Conservation (phyloP, 2,888 invertebrate species). For the Liposcelis brunnea region DNA sequence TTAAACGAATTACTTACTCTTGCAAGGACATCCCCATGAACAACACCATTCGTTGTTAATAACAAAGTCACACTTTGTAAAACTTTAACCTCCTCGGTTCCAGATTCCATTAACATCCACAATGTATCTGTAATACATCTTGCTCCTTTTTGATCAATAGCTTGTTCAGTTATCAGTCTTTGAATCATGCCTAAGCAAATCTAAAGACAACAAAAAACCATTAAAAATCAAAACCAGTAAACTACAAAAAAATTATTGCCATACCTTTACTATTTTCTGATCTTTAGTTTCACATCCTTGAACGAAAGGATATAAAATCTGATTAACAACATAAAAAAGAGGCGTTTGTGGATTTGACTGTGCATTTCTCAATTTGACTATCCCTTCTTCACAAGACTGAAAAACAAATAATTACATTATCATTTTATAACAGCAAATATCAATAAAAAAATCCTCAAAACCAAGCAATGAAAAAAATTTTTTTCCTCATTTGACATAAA, state of each 20-base stretch:
- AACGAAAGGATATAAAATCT: conserved; percentile 88
- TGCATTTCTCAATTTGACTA: conserved; percentile 69
- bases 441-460: no score
- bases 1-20: conserved; percentile 41
- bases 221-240: background rate
- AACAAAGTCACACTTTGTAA: conserved; percentile 88
- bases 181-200: conserved; percentile 89
- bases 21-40: conserved; percentile 85
- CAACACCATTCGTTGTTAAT: conserved; percentile 86
- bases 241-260: conserved; percentile 1
- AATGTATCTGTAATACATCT: conserved; percentile 83
- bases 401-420: conserved; percentile 21
- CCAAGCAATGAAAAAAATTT: no score
- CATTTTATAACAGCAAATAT: no score
- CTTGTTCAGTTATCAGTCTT: conserved; percentile 76
- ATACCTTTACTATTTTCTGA: conserved; percentile 80
- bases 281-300: conserved; percentile 97
- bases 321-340: conserved; percentile 77
- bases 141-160: conserved; percentile 81
- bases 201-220: conserved; percentile 32
- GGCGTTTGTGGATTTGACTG: conserved; percentile 59
- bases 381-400: conserved; percentile 91
- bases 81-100: conserved; percentile 87
- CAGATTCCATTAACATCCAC: conserved; percentile 86
- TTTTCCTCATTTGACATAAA: no score